These are phyloP conservation scores for Speoplatyrhinus poulsoni DNA, from an alignment of 2,113 vertebrate species.

Conservation along the genomic window DNA sequence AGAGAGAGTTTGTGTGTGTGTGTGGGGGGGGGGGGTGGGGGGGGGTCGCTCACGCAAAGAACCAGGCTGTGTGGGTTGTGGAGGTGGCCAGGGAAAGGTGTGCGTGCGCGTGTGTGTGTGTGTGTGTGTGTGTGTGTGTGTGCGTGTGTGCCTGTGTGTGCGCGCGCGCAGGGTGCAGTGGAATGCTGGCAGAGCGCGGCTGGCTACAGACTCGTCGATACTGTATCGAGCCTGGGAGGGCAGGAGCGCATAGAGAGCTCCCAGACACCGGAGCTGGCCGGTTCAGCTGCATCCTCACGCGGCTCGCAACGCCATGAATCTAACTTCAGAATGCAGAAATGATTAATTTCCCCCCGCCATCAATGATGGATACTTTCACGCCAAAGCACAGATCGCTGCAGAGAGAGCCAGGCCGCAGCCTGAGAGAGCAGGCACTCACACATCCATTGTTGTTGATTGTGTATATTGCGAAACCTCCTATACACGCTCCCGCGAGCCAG, in stretches of 20 bases:
- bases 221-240: slow-evolving; percentile 51
- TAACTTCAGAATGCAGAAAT: slow-evolving; percentile 13
- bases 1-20: too few relatives aligned
- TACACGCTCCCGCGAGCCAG: slow-evolving; percentile 50
- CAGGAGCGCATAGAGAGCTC: neutral
- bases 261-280: neutral
- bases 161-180: slow-evolving; percentile 57
- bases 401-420: slow-evolving; percentile 9
- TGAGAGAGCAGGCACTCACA: slow-evolving; percentile 49
- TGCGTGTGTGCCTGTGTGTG: neutral
- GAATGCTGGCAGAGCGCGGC: slow-evolving; percentile 64
- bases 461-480: too few relatives aligned
- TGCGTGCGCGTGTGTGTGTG: slow-evolving; percentile 1
- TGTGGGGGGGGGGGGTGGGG: too few relatives aligned
- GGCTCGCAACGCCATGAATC: neutral
- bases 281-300: neutral
- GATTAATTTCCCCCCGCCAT: slow-evolving; percentile 25
- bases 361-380: slow-evolving; percentile 38
- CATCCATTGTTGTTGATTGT: slow-evolving; percentile 22
- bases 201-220: slow-evolving; percentile 57
- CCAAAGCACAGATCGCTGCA: neutral
- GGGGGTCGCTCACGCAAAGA: neutral
- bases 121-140: slow-evolving; percentile 4
- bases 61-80: slow-evolving; percentile 38
- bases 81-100: neutral